Evolutionary conservation across 2,113 vertebrate species (phyloP), one percentile per base, ranked within the genome.

Genomic region (Megaleporinus macrocephalus): DNA sequence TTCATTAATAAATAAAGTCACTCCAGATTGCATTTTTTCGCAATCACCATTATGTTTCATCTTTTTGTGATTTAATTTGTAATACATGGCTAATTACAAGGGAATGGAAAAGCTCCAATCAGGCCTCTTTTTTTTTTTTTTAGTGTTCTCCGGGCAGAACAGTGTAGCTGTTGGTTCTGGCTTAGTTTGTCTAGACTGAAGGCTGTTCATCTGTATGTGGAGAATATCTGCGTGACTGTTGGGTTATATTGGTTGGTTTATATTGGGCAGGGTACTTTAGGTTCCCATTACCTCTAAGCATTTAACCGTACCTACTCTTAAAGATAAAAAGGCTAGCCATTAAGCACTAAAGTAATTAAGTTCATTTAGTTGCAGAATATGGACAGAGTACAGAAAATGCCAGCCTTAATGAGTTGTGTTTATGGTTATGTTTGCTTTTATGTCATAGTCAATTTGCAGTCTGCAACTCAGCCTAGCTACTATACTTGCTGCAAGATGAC

Each of bases 111-210:
- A 3, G 0, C 30, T 36, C 14, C 20, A 53, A 69, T 76, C 10
- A 78, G 62, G 22, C 6, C 16, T 61, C 41, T 75, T 6, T 18
- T 30, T 55, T 73, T 55, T 16, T 20, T 27, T 49, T 12, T 15
- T 57, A 1, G 36, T 36, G 36, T 49, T 65, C 41, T 51, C 44
- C 66, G 24, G n/a, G 44, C 51, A 57, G 29, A 78, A 24, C n/a
- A n/a, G n/a, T n/a, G n/a, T n/a, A n/a, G n/a, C n/a, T n/a, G n/a
- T n/a, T n/a, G n/a, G n/a, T n/a, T n/a, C n/a, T n/a, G n/a, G n/a
- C n/a, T n/a, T n/a, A n/a, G n/a, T 33, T 66, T 78, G 62, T 20
- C n/a, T 41, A 24, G 65, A 70, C 66, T 69, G 27, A 70, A 18
- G 24, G 9, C 24, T 9, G 1, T 44, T 44, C 41, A 11, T 1